Evolutionary conservation across 1,140 invertebrate species (phyloP).

Genomic region (Cryptotermes secundus): DNA sequence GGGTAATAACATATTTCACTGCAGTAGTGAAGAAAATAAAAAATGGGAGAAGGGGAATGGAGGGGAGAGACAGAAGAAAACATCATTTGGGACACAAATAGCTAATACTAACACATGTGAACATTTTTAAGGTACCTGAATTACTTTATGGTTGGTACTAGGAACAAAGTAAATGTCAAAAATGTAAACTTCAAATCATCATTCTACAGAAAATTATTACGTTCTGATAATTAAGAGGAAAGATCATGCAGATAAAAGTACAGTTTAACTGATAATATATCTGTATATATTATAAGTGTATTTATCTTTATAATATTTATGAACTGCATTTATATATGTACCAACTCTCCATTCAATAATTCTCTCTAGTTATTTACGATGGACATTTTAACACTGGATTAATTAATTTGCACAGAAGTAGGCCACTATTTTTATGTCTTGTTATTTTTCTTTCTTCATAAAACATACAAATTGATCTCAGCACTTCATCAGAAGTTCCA

Average conservation of each 20-base stretch:
- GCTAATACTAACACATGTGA: constrained; percentile 29
- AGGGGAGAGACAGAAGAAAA: constrained; percentile 12
- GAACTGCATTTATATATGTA: constrained; percentile 30
- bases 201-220: constrained; percentile 31
- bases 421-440: constrained; percentile 29
- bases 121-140: constrained; percentile 19
- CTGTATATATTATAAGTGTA: constrained; percentile 25
- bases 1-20: constrained; percentile 12
- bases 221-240: constrained; percentile 31
- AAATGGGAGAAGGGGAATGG: too few relatives aligned
- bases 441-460: constrained; percentile 13
- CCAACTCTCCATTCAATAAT: constrained; percentile 33
- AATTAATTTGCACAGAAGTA: constrained; percentile 33
- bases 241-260: constrained; percentile 33
- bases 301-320: constrained; percentile 32
- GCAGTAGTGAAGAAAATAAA: constrained; percentile 19
- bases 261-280: constrained; percentile 34
- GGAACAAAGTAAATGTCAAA: constrained; percentile 28
- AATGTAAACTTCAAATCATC: constrained; percentile 23
- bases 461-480: background rate
- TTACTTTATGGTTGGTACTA: constrained; percentile 22
- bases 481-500: constrained; percentile 1
- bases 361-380: constrained; percentile 29
- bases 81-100: constrained; percentile 28
- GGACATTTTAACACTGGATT: constrained; percentile 34